A percentile compares a stretch with the other conserved stretches of the same genome.
phyloP scores from a whole-genome alignment of 2,113 vertebrate species.

The Clarias macrocephalus region DNA sequence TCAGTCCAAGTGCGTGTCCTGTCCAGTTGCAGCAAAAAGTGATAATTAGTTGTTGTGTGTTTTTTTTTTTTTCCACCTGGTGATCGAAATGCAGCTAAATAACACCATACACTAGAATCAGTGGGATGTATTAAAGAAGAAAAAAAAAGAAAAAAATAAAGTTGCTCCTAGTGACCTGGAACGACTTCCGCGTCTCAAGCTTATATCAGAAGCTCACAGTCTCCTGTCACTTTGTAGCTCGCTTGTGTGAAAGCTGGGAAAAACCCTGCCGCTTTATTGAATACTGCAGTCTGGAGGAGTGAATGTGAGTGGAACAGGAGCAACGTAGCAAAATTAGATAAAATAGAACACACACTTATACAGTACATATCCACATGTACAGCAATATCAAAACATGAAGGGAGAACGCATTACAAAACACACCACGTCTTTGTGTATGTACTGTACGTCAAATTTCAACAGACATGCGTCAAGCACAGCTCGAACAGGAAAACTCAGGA shows the following conservation, averaged over 20 bases:
- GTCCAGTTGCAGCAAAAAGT: not conserved
- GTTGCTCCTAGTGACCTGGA: not conserved
- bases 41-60: not conserved
- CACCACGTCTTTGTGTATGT: not conserved
- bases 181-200: not conserved
- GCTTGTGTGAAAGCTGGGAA: not conserved
- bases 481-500: not conserved
- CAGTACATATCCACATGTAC: conserved; percentile 16
- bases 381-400: not conserved
- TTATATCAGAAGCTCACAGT: not conserved
- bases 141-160: not conserved
- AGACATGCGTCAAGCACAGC: not conserved
- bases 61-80: not conserved
- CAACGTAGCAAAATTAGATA: not conserved
- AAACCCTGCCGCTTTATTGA: not conserved
- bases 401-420: not conserved
- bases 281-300: not conserved
- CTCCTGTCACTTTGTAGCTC: not conserved
- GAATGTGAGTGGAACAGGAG: conserved; percentile 11
- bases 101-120: not conserved
- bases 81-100: not conserved
- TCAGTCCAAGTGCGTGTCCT: not conserved
- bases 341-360: not conserved
- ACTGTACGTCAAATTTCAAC: not conserved
- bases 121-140: no score